Conservation (phyloP, 2,888 invertebrate genomes). For the Cheilosia soror region DNA sequence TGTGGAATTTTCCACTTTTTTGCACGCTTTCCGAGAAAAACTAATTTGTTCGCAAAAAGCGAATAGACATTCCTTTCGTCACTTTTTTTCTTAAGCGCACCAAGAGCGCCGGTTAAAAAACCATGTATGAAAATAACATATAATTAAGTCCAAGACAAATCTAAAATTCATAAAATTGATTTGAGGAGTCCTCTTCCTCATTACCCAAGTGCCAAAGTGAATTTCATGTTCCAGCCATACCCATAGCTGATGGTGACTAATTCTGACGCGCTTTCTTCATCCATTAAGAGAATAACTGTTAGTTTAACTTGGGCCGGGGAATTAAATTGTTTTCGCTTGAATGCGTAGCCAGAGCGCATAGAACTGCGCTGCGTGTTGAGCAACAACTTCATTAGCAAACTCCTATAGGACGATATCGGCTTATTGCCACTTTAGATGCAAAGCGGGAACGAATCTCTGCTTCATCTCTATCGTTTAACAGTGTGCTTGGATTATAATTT, state of each 20-base stretch:
- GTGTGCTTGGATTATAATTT: conserved; percentile 24
- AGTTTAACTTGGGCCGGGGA: conserved; percentile 3
- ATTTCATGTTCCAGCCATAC: conserved; percentile 23
- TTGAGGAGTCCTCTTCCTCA: conserved; percentile 39
- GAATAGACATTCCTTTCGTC: conserved; percentile 17
- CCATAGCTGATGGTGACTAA: not conserved
- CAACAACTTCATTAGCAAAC: conserved; percentile 43
- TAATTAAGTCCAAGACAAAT: conserved; percentile 37
- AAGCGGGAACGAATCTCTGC: conserved; percentile 2
- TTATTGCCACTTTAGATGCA: conserved; percentile 28
- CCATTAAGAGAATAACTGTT: conserved; percentile 15
- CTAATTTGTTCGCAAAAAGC: conserved; percentile 33
- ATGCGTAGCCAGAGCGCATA: conserved; percentile 36
- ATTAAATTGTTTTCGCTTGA: conserved; percentile 38
- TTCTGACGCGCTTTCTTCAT: conserved; percentile 50
- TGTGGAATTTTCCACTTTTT: conserved; percentile 42
- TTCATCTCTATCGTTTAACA: not conserved
- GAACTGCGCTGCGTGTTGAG: conserved; percentile 38
- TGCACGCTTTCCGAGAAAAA: conserved; percentile 25
- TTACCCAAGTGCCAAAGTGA: conserved; percentile 29
- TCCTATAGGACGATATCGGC: conserved; percentile 21
- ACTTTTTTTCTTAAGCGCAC: not conserved
- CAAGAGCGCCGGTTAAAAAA: not conserved
- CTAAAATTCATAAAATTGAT: conserved; percentile 35
- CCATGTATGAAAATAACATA: not conserved